A percentile compares a stretch with the other conserved stretches of the same genome.
Evolutionary conservation across 2,888 invertebrate genomes (phyloP).

Genomic region (Nezara viridula): DNA sequence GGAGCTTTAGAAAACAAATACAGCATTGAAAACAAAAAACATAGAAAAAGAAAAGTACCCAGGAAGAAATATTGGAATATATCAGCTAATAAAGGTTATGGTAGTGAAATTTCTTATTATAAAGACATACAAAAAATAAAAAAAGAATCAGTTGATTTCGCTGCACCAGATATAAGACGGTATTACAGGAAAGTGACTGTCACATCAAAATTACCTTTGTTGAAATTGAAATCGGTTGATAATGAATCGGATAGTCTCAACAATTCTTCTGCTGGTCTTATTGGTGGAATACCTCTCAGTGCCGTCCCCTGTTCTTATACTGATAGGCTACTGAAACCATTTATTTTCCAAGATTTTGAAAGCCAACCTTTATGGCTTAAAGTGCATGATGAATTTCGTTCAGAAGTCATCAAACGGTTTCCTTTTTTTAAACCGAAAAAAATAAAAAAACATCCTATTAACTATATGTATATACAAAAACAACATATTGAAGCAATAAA

Average conservation of each 20-base stretch:
- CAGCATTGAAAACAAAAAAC: slow-evolving; percentile 3
- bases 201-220: neutral
- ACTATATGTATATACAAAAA: slow-evolving; percentile 89
- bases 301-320: slow-evolving; percentile 61
- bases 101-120: slow-evolving; percentile 28
- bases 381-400: slow-evolving; percentile 75
- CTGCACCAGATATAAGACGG: slow-evolving; percentile 35
- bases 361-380: slow-evolving; percentile 80
- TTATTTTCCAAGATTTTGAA: slow-evolving; percentile 81
- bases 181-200: slow-evolving; percentile 54
- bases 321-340: slow-evolving; percentile 78
- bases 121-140: slow-evolving; percentile 24
- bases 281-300: slow-evolving; percentile 43
- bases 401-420: slow-evolving; percentile 61
- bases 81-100: neutral
- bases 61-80: slow-evolving; percentile 50
- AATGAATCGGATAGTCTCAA: slow-evolving; percentile 65
- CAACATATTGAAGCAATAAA: slow-evolving; percentile 92
- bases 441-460: slow-evolving; percentile 72
- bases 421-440: slow-evolving; percentile 62
- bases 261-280: slow-evolving; percentile 52
- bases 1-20: neutral
- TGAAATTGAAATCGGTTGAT: neutral
- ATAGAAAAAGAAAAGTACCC: slow-evolving; percentile 44
- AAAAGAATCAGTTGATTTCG: neutral